phyloP scores from a whole-genome alignment of 2,113 vertebrate species.

The Bothrops jararaca region DNA sequence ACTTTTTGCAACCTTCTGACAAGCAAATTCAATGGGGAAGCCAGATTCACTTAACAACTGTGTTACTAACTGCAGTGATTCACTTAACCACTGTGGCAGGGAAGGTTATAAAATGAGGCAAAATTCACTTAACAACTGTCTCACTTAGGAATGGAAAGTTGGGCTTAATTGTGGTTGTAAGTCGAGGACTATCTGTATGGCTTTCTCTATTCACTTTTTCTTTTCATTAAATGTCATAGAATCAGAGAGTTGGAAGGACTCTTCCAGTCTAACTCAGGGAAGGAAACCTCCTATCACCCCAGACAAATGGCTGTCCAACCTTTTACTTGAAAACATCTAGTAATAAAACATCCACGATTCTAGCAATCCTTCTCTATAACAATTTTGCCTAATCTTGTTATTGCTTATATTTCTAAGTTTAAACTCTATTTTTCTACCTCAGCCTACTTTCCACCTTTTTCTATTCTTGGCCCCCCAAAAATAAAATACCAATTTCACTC shows the following conservation, averaged over 20 bases:
- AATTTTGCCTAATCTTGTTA: background rate
- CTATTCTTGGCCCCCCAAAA: background rate
- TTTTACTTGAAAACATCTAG: background rate
- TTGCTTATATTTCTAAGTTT: background rate
- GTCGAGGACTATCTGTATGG: background rate
- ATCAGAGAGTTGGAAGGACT: background rate
- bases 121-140: background rate
- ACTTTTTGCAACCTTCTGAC: background rate
- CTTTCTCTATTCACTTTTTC: background rate
- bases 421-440: background rate
- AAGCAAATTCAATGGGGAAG: background rate
- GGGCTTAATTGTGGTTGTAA: background rate
- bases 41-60: background rate
- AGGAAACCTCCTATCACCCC: background rate
- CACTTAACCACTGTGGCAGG: background rate
- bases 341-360: background rate
- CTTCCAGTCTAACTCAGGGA: background rate
- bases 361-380: background rate
- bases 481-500: background rate
- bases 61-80: background rate
- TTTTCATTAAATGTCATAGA: background rate
- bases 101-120: background rate
- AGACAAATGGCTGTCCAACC: background rate
- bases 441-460: background rate
- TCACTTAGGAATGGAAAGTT: background rate